Evolutionary conservation across 2,113 vertebrate genomes (phyloP).

Genomic region (Pica pica): DNA sequence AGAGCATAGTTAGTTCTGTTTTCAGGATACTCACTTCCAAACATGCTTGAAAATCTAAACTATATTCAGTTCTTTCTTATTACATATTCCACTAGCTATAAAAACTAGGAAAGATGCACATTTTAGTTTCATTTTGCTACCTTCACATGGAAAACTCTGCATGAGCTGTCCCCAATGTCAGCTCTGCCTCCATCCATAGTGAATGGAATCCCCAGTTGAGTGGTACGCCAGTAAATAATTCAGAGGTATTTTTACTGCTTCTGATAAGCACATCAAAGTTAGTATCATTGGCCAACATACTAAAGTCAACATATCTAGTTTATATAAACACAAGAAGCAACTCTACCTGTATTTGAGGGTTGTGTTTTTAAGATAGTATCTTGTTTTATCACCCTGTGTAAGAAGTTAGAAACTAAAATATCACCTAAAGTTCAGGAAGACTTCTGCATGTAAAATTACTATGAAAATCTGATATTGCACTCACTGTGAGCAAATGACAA

Average conservation of each 20-base stretch:
- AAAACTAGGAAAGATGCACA: background rate
- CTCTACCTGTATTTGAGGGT: background rate
- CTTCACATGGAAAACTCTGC: background rate
- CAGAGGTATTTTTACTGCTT: background rate
- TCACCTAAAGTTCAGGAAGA: background rate
- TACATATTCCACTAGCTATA: background rate
- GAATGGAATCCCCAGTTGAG: background rate
- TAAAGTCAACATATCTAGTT: background rate
- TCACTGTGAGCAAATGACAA: background rate
- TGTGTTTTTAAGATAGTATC: slow-evolving; percentile 10
- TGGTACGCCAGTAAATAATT: background rate
- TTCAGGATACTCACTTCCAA: background rate
- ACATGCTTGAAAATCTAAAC: background rate
- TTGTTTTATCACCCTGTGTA: background rate
- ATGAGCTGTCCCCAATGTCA: background rate
- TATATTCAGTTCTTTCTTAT: background rate
- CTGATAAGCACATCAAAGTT: slow-evolving; percentile 3
- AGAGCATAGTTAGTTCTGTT: background rate
- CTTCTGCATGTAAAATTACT: background rate
- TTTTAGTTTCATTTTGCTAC: background rate
- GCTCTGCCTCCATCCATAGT: background rate
- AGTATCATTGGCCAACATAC: background rate
- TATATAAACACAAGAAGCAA: slow-evolving; percentile 20
- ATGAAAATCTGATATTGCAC: background rate
- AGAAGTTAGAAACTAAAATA: background rate